Percentiles rank a stretch among this genome's conserved stretches.
Conservation (phyloP, 2,113 vertebrate genomes). For the Ameiurus melas region DNA sequence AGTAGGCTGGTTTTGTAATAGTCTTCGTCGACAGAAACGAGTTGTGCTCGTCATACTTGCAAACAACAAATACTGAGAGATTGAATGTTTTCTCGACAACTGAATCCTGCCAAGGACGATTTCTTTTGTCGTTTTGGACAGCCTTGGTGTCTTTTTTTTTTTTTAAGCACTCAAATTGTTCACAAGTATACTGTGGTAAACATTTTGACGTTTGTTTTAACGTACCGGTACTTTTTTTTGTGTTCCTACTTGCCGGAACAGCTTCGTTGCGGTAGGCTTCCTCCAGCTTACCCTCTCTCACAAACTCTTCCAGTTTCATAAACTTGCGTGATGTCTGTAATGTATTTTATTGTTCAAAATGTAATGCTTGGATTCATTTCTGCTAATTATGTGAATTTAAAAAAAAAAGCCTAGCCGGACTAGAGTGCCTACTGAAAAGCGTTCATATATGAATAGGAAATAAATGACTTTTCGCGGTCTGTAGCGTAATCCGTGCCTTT, state of each 20-base stretch:
- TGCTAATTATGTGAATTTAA: not conserved
- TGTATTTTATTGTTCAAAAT: not conserved
- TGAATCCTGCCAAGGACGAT: not conserved
- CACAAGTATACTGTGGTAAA: no score
- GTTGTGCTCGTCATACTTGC: not conserved
- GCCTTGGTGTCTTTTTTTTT: conserved; percentile 25
- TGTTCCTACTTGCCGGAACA: no score
- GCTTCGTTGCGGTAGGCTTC: conserved; percentile 37
- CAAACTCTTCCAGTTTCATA: not conserved
- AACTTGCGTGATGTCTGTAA: not conserved
- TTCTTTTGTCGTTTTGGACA: conserved; percentile 22
- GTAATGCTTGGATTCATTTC: not conserved
- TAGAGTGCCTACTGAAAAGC: not conserved
- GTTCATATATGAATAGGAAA: conserved; percentile 33
- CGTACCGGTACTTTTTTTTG: not conserved
- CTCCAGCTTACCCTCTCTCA: not conserved
- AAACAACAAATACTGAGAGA: not conserved
- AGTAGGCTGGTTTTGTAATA: not conserved
- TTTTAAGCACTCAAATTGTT: conserved; percentile 25
- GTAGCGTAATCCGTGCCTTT: conserved; percentile 32
- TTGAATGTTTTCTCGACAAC: conserved; percentile 2
- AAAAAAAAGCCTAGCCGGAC: not conserved
- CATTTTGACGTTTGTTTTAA: not conserved
- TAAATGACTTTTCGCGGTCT: conserved; percentile 28
- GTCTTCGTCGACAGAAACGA: not conserved